Conservation (phyloP, 2,797 vertebrate species). For the Margarornis squamiger region DNA sequence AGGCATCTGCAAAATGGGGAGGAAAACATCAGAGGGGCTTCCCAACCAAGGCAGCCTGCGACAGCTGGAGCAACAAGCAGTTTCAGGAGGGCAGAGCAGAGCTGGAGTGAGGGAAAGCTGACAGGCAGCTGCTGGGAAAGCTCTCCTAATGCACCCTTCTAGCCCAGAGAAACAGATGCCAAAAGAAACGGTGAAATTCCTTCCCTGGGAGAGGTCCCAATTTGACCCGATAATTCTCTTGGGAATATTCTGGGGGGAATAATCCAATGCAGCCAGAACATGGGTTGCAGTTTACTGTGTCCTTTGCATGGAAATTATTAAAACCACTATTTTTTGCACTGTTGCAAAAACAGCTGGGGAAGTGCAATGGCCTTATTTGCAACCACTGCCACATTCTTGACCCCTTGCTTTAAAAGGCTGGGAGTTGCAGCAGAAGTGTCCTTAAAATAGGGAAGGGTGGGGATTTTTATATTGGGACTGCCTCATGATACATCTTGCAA, state of each 20-base stretch:
- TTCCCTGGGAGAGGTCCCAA: background rate
- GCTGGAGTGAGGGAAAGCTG: background rate
- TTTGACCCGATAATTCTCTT: background rate
- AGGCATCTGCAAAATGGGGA: conserved; percentile 84
- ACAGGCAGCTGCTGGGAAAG: background rate
- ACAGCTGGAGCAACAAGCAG: background rate
- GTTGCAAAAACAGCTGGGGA: background rate
- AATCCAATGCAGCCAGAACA: background rate
- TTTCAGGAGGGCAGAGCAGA: background rate
- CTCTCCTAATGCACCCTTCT: conserved; percentile 3
- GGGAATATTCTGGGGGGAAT: background rate
- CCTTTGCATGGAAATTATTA: background rate
- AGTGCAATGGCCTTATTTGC: background rate
- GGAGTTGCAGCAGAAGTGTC: background rate
- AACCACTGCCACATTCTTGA: background rate
- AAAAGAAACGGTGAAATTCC: background rate
- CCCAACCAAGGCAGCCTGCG: background rate
- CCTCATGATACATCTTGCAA: background rate
- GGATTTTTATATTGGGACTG: background rate
- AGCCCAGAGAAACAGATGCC: background rate
- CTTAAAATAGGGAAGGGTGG: background rate
- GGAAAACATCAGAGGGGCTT: background rate
- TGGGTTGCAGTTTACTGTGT: background rate
- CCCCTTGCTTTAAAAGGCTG: background rate
- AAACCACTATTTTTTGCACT: background rate